Percentiles rank a stretch among this genome's conserved stretches.
Conservation (phyloP, 2,888 invertebrate genomes). For the Epirrhoe tristata region DNA sequence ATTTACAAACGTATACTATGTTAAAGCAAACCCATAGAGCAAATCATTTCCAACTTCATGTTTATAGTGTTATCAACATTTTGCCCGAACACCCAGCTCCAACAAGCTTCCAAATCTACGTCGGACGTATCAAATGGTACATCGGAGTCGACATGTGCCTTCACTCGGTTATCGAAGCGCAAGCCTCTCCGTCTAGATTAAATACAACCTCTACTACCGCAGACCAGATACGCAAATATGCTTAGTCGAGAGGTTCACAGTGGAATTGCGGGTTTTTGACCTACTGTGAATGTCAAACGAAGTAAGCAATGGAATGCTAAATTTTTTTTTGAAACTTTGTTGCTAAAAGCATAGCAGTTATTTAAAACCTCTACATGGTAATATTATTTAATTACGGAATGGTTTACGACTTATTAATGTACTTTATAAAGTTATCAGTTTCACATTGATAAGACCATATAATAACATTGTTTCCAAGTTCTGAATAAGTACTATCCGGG, state of each 20-base stretch:
- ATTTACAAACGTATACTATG: not conserved
- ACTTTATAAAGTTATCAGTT: not conserved
- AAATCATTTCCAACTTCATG: not conserved
- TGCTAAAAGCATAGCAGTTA: not conserved
- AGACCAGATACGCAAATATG: conserved; percentile 31
- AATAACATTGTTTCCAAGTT: not conserved
- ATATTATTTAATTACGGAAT: too few relatives aligned
- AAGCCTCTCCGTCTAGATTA: conserved; percentile 30
- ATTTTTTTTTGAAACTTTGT: not conserved
- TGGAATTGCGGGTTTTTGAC: not conserved
- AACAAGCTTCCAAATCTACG: conserved; percentile 12
- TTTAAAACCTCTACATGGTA: not conserved
- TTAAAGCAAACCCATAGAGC: not conserved
- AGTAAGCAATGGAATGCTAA: not conserved
- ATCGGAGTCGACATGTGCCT: conserved; percentile 25
- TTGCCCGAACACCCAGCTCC: not conserved
- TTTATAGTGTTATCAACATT: not conserved
- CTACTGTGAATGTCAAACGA: not conserved
- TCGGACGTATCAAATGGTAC: conserved; percentile 24
- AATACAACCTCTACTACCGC: conserved; percentile 18
- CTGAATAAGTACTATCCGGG: not conserved
- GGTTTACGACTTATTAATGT: too few relatives aligned
- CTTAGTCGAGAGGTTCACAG: not conserved
- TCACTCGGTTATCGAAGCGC: conserved; percentile 24
- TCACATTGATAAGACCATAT: not conserved